Evolutionary conservation across 2,113 vertebrate genomes (phyloP).

Genomic region (Todiramphus saurophagus): DNA sequence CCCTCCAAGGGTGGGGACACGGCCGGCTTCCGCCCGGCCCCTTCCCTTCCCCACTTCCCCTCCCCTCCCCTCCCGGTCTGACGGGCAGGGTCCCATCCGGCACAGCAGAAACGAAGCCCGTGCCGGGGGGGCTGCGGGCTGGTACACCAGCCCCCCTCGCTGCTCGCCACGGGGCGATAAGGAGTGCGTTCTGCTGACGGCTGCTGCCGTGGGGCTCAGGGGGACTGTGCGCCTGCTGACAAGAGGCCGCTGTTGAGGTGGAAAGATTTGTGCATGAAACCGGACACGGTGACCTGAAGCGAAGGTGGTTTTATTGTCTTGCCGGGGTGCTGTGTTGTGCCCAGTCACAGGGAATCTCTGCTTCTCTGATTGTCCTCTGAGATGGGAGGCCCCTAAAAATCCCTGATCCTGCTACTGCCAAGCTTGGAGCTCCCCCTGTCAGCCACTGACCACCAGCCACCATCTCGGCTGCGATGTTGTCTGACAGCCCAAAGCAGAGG

Average conservation of each 20-base stretch:
- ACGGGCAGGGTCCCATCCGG: not conserved
- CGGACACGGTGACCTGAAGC: not conserved
- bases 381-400: not conserved
- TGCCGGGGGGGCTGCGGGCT: not conserved
- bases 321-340: not conserved
- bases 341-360: not conserved
- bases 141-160: not conserved
- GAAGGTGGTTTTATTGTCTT: not conserved
- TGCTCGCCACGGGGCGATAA: rapidly evolving
- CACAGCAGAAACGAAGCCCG: not conserved
- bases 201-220: not conserved
- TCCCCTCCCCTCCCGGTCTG: no score
- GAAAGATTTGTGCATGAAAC: not conserved
- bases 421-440: not conserved
- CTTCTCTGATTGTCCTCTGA: not conserved
- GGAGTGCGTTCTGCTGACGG: not conserved
- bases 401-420: not conserved
- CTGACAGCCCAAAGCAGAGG: no score
- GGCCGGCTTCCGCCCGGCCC: no score
- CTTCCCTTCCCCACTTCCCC: no score
- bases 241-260: not conserved
- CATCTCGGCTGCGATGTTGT: not conserved
- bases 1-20: no score
- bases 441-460: no score
- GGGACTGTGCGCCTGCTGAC: not conserved